Conservation (phyloP, 1,140 invertebrate species). For the Psilanteris sp. region DNA sequence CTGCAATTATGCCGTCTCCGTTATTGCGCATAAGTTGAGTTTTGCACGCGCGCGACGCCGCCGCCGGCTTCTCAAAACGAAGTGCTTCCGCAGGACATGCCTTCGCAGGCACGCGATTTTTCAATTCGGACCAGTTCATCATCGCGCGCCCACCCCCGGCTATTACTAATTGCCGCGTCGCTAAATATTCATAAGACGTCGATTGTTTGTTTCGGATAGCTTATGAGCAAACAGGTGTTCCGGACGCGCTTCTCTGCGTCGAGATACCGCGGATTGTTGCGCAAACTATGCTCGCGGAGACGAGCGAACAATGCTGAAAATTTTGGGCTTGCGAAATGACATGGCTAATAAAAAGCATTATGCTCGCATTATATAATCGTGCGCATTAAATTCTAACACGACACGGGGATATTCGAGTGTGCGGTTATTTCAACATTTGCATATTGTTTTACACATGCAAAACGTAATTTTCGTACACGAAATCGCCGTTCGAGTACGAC, state of each 20-base stretch:
- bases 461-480: no score
- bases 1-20: constrained; percentile 30
- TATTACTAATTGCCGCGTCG: constrained; percentile 16
- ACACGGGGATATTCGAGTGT: constrained; percentile 1
- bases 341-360: constrained; percentile 1
- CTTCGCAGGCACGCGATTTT: constrained; percentile 31
- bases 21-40: background rate
- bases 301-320: constrained; percentile 31
- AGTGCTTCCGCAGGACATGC: constrained; percentile 6
- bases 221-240: constrained; percentile 42
- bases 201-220: constrained; percentile 30
- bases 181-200: constrained; percentile 41
- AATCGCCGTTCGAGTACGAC: no score
- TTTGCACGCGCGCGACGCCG: constrained; percentile 17
- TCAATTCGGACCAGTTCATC: constrained; percentile 18
- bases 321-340: constrained; percentile 17
- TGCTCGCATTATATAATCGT: no score
- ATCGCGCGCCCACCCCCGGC: background rate
- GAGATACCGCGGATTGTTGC: constrained; percentile 39
- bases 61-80: constrained; percentile 11
- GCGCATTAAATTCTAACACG: constrained; percentile 12
- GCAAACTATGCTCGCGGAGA: constrained; percentile 17
- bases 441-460: no score
- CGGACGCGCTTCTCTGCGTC: constrained; percentile 3
- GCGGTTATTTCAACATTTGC: no score